Evolutionary conservation across 2,888 invertebrate species (phyloP).

Genomic region (Ypsolopha scabrella): DNA sequence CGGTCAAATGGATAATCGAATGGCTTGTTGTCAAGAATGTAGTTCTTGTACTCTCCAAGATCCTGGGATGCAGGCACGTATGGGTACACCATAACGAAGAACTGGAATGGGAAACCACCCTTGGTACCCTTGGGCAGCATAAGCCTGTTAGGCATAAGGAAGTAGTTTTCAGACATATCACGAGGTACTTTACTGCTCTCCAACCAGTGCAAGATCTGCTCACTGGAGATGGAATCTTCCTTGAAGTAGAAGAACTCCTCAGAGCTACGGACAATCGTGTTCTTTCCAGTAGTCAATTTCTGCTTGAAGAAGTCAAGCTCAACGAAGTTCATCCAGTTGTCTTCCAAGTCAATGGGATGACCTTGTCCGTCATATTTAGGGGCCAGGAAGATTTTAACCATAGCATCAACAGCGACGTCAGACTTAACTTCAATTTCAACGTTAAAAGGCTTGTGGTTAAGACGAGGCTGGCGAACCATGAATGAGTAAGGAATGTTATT

Average conservation of each 20-base stretch:
- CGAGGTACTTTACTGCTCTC: conserved; percentile 61
- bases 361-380: conserved; percentile 75
- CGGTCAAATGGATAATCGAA: conserved; percentile 72
- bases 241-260: conserved; percentile 72
- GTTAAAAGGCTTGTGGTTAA: conserved; percentile 78
- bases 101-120: conserved; percentile 74
- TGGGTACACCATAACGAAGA: conserved; percentile 74
- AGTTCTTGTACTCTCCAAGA: conserved; percentile 26
- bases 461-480: conserved; percentile 74
- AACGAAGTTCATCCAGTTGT: conserved; percentile 72
- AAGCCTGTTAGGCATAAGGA: conserved; percentile 75
- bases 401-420: conserved; percentile 67
- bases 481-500: conserved; percentile 46
- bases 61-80: conserved; percentile 48
- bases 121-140: conserved; percentile 79
- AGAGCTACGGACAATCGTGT: conserved; percentile 74
- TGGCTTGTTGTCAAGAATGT: conserved; percentile 58
- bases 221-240: conserved; percentile 73
- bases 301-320: conserved; percentile 72
- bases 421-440: conserved; percentile 71
- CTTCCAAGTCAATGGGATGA: conserved; percentile 56
- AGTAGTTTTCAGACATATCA: conserved; percentile 64
- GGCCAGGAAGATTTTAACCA: conserved; percentile 75
- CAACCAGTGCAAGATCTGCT: conserved; percentile 70
- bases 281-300: conserved; percentile 72